Evolutionary conservation across 2,888 invertebrate genomes (phyloP), one percentile per base, ranked within the genome.

Genomic region (Amaurobius ferox): DNA sequence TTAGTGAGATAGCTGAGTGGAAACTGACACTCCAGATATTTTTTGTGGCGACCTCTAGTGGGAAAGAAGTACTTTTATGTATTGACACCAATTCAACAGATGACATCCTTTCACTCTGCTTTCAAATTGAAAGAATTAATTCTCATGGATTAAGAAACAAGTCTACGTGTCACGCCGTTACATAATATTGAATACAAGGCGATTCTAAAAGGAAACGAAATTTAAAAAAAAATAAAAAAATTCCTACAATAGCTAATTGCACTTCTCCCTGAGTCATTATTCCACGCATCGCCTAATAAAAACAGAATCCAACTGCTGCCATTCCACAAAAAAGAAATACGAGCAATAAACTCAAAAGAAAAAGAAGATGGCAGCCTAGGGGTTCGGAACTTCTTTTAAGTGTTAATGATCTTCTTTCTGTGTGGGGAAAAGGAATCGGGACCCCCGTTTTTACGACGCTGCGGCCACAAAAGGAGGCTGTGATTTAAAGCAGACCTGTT

Each of bases 401-500:
- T 80, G 67, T 74, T 74, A 68, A 74, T 80, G 68, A 68, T 80
- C 74, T 73, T 68, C 39, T 19, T 32, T 62, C 16, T 28, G 61
- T n/a, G 55, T 39, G 68, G 29, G 68, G 23, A 62, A 26, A 26
- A 26, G 44, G 66, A 19, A 16, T n/a, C n/a, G 30, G 64, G 29
- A 6, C 44, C 39, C 67, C 44, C 40, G 40, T 35, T 79, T 72
- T 80, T 73, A 80, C 66, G 73, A 67, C 39, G 80, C 55, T 40
- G 40, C 40, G 64, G 66, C 67, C 72, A 67, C 72, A 80, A 80
- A 80, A 73, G 73, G 64, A 72, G 30, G 74, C 74, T 30, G 68
- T 80, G 80, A 80, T 80, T 80, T 80, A 80, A 80, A 74, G 74
- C 80, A 80, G 80, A 74, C 80, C 66, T 66, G 67, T 66, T 30